Base-by-base conservation (phyloP, 2,888 invertebrate species). In the Drosophila acutilabella region DNA sequence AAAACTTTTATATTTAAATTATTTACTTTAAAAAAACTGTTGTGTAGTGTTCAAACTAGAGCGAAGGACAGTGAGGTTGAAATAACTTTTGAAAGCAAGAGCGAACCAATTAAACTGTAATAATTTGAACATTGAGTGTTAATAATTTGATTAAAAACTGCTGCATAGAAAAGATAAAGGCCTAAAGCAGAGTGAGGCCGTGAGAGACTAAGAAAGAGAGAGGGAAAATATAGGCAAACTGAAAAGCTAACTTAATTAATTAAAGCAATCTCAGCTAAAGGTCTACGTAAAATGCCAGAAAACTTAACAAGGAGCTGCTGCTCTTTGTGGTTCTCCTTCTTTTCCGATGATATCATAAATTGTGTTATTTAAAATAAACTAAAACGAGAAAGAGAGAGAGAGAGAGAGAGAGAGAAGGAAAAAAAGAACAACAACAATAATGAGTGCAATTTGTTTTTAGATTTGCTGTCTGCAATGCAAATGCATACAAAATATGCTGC, bases 221-320 rank as follows among this genome's bases (percentile, higher is more conserved):
- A 23, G 5, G 23, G 5, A 23, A 23, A 23, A 23, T 23, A 23
- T 23, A 4, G 7, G 26, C 8, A 30, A 30, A 8, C 30, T 6
- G 30, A 30, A 7, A 30, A 8, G 8, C 30, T 30, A 30, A 30
- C 30, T 30, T 36, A 74, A 77, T 77, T 74, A 74, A 74, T 74
- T 71, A 62, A 60, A 59, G 18, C 59, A 7, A 36, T 26, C 42
- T 66, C 48, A 7, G 30, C 26, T 66, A 57, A 26, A n/a, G 45
- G 23, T 10, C 10, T 52, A 7, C 20, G 6, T 18, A 18, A 14
- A 44, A 20, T 69, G 44, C 8, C 14, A 7, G 23, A n/a, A 13
- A 30, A n/a, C n/a, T 41, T 11, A 16, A 38, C 20, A 52, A 38
- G 20, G 6, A 38, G 0, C 40, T 14, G 4, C n/a, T 8, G 16